Percentiles rank a stretch among this genome's conserved stretches.
phyloP scores from a whole-genome alignment of 2,888 invertebrate genomes.

The Drosophila mayaguana region DNA sequence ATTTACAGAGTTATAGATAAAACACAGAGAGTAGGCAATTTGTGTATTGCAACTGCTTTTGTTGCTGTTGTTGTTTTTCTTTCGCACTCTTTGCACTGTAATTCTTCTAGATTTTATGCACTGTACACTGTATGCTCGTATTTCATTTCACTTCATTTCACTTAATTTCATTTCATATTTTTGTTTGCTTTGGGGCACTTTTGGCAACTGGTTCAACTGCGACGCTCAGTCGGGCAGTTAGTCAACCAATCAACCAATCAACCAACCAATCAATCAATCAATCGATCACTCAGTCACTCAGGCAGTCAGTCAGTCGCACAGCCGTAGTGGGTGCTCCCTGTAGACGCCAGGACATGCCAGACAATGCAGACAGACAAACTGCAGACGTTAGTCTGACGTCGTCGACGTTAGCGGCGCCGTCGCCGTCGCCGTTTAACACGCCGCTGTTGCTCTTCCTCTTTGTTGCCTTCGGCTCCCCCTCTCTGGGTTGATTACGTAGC shows the following conservation, averaged over 20 bases:
- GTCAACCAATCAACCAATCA: neutral
- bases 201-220: slow-evolving; percentile 21
- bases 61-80: slow-evolving; percentile 5
- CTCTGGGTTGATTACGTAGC: slow-evolving; percentile 55
- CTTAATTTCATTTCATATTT: neutral
- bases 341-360: slow-evolving; percentile 36
- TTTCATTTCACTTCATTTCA: slow-evolving; percentile 18
- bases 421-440: slow-evolving; percentile 21
- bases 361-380: slow-evolving; percentile 47
- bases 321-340: neutral
- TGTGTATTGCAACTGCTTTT: no score
- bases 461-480: slow-evolving; percentile 14
- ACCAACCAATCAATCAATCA: neutral
- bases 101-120: slow-evolving; percentile 14
- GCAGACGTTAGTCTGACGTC: slow-evolving; percentile 51
- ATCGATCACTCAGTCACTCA: neutral
- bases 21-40: slow-evolving; percentile 12
- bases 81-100: slow-evolving; percentile 13
- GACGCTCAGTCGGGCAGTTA: slow-evolving; percentile 25
- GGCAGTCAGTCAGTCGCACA: neutral
- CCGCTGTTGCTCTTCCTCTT: slow-evolving; percentile 36
- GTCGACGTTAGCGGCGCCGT: neutral
- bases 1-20: slow-evolving; percentile 46
- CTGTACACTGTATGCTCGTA: slow-evolving; percentile 18
- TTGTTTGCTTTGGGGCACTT: slow-evolving; percentile 46